Conservation (phyloP, 1,140 invertebrate species). For the Rhagoletis zephyria region DNA sequence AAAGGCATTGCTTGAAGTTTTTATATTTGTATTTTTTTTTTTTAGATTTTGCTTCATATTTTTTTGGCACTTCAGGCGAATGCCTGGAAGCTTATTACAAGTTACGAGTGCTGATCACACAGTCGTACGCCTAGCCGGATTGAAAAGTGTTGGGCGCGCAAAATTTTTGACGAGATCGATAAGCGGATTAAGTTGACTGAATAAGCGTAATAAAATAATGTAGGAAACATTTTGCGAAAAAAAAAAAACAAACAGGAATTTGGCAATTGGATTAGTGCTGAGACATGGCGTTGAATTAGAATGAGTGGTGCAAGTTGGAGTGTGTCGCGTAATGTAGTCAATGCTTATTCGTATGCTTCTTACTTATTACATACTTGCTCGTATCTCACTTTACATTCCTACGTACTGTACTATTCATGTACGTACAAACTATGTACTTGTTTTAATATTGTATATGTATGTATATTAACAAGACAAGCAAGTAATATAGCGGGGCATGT, state of each 20-base stretch:
- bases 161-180: slow-evolving; percentile 25
- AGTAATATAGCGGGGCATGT: neutral
- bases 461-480: neutral
- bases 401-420: neutral
- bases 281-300: neutral
- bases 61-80: neutral
- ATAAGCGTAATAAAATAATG: slow-evolving; percentile 43
- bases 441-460: no score
- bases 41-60: neutral
- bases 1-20: neutral
- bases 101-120: no score
- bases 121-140: no score
- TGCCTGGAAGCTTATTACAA: neutral
- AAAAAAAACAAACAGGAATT: neutral
- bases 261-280: slow-evolving; percentile 38
- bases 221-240: slow-evolving; percentile 35
- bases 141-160: neutral
- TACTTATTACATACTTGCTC: no score
- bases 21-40: neutral
- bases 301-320: neutral
- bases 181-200: slow-evolving; percentile 14
- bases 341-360: no score
- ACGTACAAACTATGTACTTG: neutral
- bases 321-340: neutral
- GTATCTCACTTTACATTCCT: neutral